Conservation (phyloP, 2,113 vertebrate species). For the Engraulis encrasicolus region DNA sequence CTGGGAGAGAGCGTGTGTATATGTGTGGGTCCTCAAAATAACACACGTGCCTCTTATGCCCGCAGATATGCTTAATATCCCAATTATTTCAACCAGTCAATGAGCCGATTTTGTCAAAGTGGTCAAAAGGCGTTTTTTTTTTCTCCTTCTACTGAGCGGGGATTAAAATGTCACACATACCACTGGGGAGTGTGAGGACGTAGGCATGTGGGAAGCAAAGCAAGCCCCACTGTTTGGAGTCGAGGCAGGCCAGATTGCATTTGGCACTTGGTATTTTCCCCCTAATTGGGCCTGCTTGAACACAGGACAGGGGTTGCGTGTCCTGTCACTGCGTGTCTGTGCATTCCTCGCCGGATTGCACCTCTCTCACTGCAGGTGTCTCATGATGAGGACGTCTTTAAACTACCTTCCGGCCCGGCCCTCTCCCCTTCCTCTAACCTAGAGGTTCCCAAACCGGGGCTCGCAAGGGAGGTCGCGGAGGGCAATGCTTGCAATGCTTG, state of each 20-base stretch:
- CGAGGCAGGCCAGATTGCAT: not conserved
- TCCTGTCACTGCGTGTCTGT: constrained; percentile 40
- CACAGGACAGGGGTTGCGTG: constrained; percentile 15
- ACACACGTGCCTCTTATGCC: not conserved
- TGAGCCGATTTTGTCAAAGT: constrained; percentile 17
- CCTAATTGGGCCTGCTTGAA: constrained; percentile 32
- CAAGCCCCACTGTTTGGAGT: constrained; percentile 13
- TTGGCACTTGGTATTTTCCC: constrained; percentile 24
- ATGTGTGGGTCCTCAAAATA: constrained; percentile 16
- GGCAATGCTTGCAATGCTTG: too few species aligned
- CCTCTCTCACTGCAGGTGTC: constrained; percentile 27
- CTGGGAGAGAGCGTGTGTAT: not conserved
- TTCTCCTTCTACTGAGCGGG: too few species aligned
- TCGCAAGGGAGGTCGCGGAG: too few species aligned
- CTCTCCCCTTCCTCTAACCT: not conserved
- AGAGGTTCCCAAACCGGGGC: too few species aligned
- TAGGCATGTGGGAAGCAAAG: constrained; percentile 14
- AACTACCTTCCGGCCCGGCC: not conserved
- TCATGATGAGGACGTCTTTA: not conserved
- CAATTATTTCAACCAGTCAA: constrained; percentile 30
- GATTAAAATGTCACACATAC: constrained; percentile 34
- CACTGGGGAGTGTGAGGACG: constrained; percentile 10
- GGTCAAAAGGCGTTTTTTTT: constrained; percentile 27
- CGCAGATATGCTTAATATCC: constrained; percentile 33
- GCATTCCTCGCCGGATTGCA: constrained; percentile 34